Base-by-base conservation (phyloP, 2,888 invertebrate species). In the Nymphalis polychloros region DNA sequence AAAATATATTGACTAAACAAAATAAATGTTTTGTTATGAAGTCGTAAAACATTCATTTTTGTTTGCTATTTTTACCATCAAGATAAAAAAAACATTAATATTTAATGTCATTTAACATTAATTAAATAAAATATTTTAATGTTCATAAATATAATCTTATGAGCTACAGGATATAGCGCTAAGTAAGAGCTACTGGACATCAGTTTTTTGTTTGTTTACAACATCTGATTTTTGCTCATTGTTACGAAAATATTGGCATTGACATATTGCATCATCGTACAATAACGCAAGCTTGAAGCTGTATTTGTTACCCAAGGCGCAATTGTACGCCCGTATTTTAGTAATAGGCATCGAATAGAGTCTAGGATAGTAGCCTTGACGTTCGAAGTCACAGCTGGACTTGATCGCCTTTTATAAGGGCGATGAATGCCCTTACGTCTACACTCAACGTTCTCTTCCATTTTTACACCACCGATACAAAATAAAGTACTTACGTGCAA, bases 401-500 rank as follows among this genome's bases (percentile, higher is more conserved):
- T 62, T 23, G 31, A 50, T 53, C 20, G 48, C 23, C 20, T 13
- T 2, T 57, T 60, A 19, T 7, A 52, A 53, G 31, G 48, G 35
- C 63, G 59, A 68, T 52, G 46, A 47, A 46, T 41, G 50, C 64
- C 47, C 53, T 31, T 19, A 48, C 52, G 53, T 59, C 49, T 41
- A 49, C 19, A 49, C 47, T 55, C 10, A 62, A 48, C 55, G 35
- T 20, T 35, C 48, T 65, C 59, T 65, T 65, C 59, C 64, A 59
- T 50, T 65, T 50, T 17, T 60, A 31, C 27, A 46, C 8, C 41
- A 13, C 46, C 16, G 60, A 64, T 35, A 60, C 27, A 64, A 35
- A 4, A 49, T 19, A 64, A 59, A 52, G 27, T 59, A 96, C 98
- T 97, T 96, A 98, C 98, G 98, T 97, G 95, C 96, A 96, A 91